These are phyloP conservation scores for Danio choprae DNA, from an alignment of 2,797 vertebrate species.

Conservation along the genomic window DNA sequence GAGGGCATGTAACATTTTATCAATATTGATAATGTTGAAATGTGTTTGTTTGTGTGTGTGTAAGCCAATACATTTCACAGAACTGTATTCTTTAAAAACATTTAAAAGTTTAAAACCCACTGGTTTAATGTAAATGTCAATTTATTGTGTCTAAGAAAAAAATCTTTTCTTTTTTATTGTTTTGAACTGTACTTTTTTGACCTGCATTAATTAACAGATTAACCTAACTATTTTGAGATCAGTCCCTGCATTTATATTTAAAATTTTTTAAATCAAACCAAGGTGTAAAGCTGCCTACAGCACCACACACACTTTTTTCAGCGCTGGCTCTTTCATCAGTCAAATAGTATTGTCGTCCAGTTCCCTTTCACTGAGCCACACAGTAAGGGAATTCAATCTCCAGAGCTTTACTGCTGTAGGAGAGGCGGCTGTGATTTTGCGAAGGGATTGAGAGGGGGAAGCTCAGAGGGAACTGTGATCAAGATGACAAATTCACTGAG, in stretches of 20 bases:
- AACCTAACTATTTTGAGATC: background rate
- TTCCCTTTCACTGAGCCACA: background rate
- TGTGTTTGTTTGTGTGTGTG: no score
- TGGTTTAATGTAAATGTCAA: no score
- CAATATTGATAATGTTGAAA: no score
- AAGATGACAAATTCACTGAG: constrained; percentile 6
- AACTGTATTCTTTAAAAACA: no score
- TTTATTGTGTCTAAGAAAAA: no score
- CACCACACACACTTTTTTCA: background rate
- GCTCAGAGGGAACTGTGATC: constrained; percentile 21
- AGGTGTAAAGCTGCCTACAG: background rate
- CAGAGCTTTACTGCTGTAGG: constrained; percentile 2
- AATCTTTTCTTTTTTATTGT: no score
- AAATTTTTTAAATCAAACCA: no score
- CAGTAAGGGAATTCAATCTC: constrained; percentile 37
- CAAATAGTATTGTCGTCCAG: background rate
- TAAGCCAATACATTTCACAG: no score
- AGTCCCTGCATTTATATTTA: background rate
- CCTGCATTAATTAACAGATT: background rate
- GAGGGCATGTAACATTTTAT: no score
- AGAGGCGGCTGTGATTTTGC: background rate
- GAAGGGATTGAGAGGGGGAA: background rate
- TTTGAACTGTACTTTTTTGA: background rate
- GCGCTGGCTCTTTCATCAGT: background rate
- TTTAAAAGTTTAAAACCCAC: no score